Base-by-base conservation (phyloP, 2,113 vertebrate genomes). In the Cyanocitta stelleri region DNA sequence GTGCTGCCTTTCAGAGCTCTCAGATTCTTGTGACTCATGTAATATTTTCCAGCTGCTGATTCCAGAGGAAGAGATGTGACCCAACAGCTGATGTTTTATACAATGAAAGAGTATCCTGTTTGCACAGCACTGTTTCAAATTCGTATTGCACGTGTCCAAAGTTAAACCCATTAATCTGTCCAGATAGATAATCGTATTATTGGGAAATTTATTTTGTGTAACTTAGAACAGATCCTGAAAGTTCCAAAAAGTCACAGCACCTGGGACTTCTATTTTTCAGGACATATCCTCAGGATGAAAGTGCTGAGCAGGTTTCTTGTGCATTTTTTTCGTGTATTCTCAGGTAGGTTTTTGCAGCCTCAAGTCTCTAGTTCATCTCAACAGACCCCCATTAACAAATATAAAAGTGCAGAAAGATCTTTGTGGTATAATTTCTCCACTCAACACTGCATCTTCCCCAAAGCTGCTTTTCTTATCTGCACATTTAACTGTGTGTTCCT, bases 21-120 rank as follows among this genome's bases (percentile, higher is more conserved):
- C 93, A 75, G 3, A 33, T 61, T 58, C 76, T 88, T 85, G 56
- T 95, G 95, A 95, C 78, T 96, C 87, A 94, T 87, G 59, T 93
- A 91, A 89, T 93, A 74, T 86, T 93, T 89, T 90, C 87, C 96
- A 96, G 79, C 93, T 94, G 89, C 73, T 54, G 77, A 87, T 96
- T 93, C 78, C 71, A 90, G 76, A 94, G 87, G 82, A 95, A 95
- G 43, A 95, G 41, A 94, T 64, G 61, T 84, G 89, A 94, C 62
- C 69, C 43, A 93, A 51, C 77, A 94, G 85, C 62, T 94, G 54
- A 92, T 85, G 32, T 88, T 93, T 91, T 63, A 89, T 93, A 90
- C 62, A 90, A 87, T 82, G 90, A 82, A 61, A 94, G 59, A 85
- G 87, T 93, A 95, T 86, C 78, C 73, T 95, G 79, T 95, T 96